Evolutionary conservation across 2,888 invertebrate species (phyloP), one percentile per base, ranked within the genome.

Genomic region (Hyposoter dolosus): DNA sequence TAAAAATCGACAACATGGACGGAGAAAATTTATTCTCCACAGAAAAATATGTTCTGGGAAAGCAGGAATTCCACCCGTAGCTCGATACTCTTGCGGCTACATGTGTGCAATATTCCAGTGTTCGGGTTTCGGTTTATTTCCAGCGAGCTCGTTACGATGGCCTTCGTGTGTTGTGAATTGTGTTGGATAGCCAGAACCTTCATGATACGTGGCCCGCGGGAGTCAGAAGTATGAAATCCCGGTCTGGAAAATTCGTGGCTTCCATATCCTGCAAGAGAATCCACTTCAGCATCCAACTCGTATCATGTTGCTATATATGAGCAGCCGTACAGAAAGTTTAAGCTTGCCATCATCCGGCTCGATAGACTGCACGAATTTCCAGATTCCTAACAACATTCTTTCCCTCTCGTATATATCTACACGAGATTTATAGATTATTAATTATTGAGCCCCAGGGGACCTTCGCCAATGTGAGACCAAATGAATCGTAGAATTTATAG

Each of bases 101-200:
- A 7, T 53, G 66, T 45, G 45, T 23, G 47, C 68, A 50, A 40
- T 32, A 10, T 65, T 53, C 35, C 78, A 17, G 47, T 56, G 47
- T 63, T 15, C 63, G 50, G 66, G 60, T 68, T 79, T 66, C 45
- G 69, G 78, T 82, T 75, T 75, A 79, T 82, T 79, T 79, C 79
- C 19, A 63, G 68, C 63, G 12, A 47, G 63, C 69, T 85, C 65
- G 78, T 82, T 82, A 82, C 71, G 78, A 82, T 79, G 69, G 75
- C 35, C 75, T 71, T 79, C 75, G 71, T 45, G 71, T 45, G 69
- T 71, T 85, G 65, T 75, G 85, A 85, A 75, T 78, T 65, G 40
- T 9, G 72, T 72, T 71, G 63, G 60, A 79, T 75, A 60, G 56
- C n/a, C 19, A 3, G 66, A 74, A 32, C 28, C 17, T 71, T 23